Evolutionary conservation across 2,888 invertebrate genomes (phyloP), one percentile per base, ranked within the genome.

Genomic region (Athripsodes cinereus): DNA sequence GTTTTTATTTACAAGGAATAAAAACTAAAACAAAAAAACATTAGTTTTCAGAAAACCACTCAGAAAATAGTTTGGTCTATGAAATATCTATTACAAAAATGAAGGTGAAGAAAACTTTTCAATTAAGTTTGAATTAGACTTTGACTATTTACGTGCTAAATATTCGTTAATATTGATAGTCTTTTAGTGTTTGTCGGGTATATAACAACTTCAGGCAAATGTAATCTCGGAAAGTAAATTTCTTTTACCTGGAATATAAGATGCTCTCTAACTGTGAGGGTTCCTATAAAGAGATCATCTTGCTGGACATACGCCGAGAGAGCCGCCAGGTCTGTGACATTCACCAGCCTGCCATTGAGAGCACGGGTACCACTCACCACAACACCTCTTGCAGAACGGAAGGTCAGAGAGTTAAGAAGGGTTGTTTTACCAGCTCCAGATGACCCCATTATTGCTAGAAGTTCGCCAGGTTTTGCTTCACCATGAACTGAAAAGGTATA

Each of bases 381-480:
- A 1, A 91, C 81, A 2, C 86, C 86, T 22, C 81, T 77, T 0
- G 84, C 79, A n/a, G 88, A 86, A 21, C 92, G 83, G 71, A 89
- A 90, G 5, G 93, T 94, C 62, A 97, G 72, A 0, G 92, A 85
- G 72, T 97, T 96, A 58, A 97, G 76, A 2, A 97, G 81, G 0
- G 96, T 96, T 0, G 96, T 96, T 76, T 97, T 97, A 1, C 96
- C 96, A 0, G 96, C 93, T 0, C 96, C 96, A 22, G 90, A 91
- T 0, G 91, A 88, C 0, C 94, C 94, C 85, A 95, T 86, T 50
- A 94, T 87, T 1, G 93, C 92, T 49, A 94, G 74, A 22, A 94
- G 73, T 69, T 94, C 92, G 0, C 93, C 93, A 0, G 93, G 90
- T 69, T 87, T 84, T 0, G 93, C 93, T 1, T 88, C 83, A 1